These are phyloP conservation scores for Coendou prehensilis DNA, from an alignment of 2,797 vertebrate genomes.

Conservation along the genomic window DNA sequence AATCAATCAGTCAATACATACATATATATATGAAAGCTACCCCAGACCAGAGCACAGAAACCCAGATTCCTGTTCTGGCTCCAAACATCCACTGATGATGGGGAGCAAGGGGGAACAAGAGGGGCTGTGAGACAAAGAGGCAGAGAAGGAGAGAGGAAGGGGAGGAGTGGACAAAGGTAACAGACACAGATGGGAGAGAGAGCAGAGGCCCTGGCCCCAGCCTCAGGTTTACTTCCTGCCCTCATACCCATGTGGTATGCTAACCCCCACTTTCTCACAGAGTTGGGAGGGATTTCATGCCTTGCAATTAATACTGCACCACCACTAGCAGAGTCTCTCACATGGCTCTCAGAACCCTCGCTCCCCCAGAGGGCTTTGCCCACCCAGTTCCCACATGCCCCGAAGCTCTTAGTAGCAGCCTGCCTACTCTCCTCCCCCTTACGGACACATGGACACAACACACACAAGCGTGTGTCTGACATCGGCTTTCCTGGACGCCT, in stretches of 20 bases:
- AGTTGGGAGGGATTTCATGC: neutral
- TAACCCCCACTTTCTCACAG: neutral
- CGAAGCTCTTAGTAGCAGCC: neutral
- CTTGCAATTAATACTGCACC: neutral
- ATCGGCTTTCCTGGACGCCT: neutral
- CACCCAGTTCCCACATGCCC: neutral
- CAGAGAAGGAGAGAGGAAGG: neutral
- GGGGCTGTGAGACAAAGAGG: neutral
- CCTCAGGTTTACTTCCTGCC: neutral
- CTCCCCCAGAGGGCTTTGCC: neutral
- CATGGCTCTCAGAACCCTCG: neutral
- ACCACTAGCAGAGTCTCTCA: neutral
- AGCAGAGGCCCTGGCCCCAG: neutral
- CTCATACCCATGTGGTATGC: neutral
- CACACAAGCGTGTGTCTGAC: neutral
- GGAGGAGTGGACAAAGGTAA: too few relatives aligned
- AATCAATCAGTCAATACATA: neutral
- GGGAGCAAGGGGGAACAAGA: accelerated
- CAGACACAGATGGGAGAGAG: neutral
- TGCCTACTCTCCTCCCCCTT: neutral
- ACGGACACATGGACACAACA: neutral
- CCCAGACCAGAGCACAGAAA: accelerated
- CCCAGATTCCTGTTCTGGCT: neutral
- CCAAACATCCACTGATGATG: neutral
- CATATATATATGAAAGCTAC: too few relatives aligned